These are phyloP conservation scores for Nycteola revayana DNA, from an alignment of 2,888 invertebrate genomes.

Conservation along the genomic window DNA sequence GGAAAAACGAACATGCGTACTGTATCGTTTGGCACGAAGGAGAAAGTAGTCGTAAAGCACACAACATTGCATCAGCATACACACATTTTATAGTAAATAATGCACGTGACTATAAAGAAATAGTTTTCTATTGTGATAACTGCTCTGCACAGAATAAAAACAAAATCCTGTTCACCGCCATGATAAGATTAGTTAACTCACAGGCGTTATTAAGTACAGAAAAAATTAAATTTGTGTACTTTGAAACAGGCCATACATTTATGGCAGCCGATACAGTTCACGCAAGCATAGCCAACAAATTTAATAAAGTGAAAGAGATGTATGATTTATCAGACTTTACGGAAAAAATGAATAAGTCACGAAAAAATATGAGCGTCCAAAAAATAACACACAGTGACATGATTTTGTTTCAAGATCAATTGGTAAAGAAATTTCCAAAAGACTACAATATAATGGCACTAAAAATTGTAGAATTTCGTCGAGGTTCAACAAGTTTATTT, in stretches of 20 bases:
- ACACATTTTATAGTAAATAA: constrained; percentile 7
- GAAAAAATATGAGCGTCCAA: constrained; percentile 8
- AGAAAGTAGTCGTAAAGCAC: constrained; percentile 12
- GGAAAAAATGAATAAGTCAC: constrained; percentile 2
- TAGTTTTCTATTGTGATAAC: constrained; percentile 12
- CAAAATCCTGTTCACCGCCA: constrained; percentile 9
- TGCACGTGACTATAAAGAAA: constrained; percentile 6
- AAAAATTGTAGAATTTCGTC: constrained; percentile 10
- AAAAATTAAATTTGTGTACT: constrained; percentile 7
- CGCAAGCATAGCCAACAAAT: constrained; percentile 6
- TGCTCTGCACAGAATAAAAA: constrained; percentile 13
- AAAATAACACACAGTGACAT: constrained; percentile 6
- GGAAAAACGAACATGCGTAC: constrained; percentile 9
- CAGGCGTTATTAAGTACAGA: constrained; percentile 4
- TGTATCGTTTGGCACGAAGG: constrained; percentile 14
- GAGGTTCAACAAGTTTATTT: constrained; percentile 4
- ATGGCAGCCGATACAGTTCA: constrained; percentile 9
- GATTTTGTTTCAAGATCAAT: constrained; percentile 8
- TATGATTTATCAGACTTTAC: constrained; percentile 4
- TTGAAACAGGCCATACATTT: constrained; percentile 11
- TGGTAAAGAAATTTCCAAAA: constrained; percentile 6
- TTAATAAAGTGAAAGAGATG: constrained; percentile 8
- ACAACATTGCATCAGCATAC: constrained; percentile 13
- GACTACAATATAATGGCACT: constrained; percentile 7
- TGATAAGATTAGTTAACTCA: constrained; percentile 11